These are phyloP conservation scores for Panthera tigris DNA, from an alignment of 2,113 vertebrate species.

Conservation along the genomic window DNA sequence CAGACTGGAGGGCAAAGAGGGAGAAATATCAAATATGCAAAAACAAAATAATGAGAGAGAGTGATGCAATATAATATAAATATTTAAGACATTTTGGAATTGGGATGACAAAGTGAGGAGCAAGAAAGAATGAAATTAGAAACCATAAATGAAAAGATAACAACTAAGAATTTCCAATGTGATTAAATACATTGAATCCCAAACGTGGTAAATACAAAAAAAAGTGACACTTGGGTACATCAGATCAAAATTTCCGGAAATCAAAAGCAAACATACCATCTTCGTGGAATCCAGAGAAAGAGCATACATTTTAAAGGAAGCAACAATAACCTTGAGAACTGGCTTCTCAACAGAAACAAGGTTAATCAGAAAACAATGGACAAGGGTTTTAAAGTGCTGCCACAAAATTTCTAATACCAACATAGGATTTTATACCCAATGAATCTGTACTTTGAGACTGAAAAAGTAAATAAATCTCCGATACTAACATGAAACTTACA, in stretches of 20 bases:
- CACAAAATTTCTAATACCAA: not conserved
- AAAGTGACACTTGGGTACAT: not conserved
- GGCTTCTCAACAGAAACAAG: not conserved
- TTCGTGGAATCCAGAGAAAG: not conserved
- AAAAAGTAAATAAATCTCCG: not conserved
- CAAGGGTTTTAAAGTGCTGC: not conserved
- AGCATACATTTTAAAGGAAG: not conserved
- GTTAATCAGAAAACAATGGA: not conserved
- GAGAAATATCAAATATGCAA: not conserved
- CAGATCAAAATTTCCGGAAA: not conserved
- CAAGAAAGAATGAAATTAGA: not conserved
- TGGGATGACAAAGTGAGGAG: not conserved
- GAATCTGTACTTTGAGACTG: not conserved
- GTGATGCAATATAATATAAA: not conserved
- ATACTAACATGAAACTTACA: not conserved
- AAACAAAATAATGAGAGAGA: not conserved
- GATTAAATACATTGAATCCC: not conserved
- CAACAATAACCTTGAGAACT: not conserved
- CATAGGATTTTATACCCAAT: not conserved
- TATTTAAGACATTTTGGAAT: not conserved
- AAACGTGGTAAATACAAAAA: not conserved
- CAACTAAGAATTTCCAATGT: not conserved
- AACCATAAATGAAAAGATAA: not conserved
- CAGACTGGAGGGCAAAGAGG: not conserved
- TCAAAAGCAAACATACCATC: not conserved